Percentiles rank a stretch among this genome's conserved stretches.
Conservation (phyloP, 2,888 invertebrate genomes). For the Scelioninae gen. 2 region DNA sequence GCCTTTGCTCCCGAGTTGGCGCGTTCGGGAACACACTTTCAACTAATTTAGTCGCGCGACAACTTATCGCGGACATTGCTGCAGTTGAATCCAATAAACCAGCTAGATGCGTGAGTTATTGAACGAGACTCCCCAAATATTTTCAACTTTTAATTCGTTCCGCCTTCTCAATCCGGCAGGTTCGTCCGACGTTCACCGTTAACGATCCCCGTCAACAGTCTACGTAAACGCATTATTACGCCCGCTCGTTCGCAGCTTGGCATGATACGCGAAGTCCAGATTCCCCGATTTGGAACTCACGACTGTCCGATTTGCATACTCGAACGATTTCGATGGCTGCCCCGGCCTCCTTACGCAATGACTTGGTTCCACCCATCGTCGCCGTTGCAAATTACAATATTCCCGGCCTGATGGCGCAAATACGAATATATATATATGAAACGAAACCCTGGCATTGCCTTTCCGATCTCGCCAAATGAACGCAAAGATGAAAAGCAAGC, state of each 20-base stretch:
- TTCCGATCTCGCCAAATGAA: conserved; percentile 23
- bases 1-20: conserved; percentile 59
- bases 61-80: conserved; percentile 55
- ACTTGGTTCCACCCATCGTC: conserved; percentile 72
- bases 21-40: conserved; percentile 56
- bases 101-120: conserved; percentile 30
- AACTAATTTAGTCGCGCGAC: conserved; percentile 60
- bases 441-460: conserved; percentile 60
- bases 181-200: conserved; percentile 14
- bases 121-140: too few species aligned
- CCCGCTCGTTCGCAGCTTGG: conserved; percentile 23
- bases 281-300: conserved; percentile 66
- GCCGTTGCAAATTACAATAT: conserved; percentile 75
- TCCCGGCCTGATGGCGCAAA: conserved; percentile 71
- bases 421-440: conserved; percentile 73
- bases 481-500: conserved; percentile 2
- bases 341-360: conserved; percentile 60
- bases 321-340: conserved; percentile 68
- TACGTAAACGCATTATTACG: conserved; percentile 11
- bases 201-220: conserved; percentile 17
- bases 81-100: conserved; percentile 45
- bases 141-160: too few species aligned
- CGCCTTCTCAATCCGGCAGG: too few species aligned
- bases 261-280: conserved; percentile 41
- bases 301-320: conserved; percentile 70